phyloP scores from a whole-genome alignment of 2,797 vertebrate genomes.

The Acrossocheilus wenchowensis region DNA sequence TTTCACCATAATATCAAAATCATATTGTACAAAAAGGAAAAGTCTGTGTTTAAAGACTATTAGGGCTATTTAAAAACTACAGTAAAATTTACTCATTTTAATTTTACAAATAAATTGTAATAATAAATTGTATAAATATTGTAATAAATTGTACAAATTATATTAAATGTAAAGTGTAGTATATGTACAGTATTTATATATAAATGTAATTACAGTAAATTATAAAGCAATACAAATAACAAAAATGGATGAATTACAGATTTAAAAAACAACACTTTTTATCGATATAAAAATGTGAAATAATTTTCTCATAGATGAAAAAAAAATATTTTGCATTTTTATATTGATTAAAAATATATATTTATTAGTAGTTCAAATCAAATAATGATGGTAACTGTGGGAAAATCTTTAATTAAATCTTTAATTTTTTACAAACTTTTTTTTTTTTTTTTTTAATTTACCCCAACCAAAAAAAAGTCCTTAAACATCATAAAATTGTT shows the following conservation, averaged over 20 bases:
- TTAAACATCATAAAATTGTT: neutral
- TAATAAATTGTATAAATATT: neutral
- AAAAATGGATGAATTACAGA: neutral
- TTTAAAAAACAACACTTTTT: neutral
- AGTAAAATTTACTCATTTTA: neutral
- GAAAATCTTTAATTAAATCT: neutral
- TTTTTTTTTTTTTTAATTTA: neutral
- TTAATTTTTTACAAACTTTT: neutral
- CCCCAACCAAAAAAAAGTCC: neutral
- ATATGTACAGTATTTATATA: neutral
- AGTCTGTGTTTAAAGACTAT: neutral
- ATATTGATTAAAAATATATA: neutral
- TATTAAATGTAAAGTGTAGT: neutral
- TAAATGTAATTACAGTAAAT: neutral
- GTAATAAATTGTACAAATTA: neutral
- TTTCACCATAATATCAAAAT: neutral
- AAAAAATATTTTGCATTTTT: neutral
- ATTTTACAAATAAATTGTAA: too few species aligned
- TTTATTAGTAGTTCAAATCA: neutral
- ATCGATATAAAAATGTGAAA: neutral
- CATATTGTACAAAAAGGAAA: neutral
- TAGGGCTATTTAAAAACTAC: neutral
- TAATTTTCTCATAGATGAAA: neutral
- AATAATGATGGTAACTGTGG: neutral
- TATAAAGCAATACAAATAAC: neutral